phyloP scores from a whole-genome alignment of 2,113 vertebrate genomes.

The Calidris pygmaea region DNA sequence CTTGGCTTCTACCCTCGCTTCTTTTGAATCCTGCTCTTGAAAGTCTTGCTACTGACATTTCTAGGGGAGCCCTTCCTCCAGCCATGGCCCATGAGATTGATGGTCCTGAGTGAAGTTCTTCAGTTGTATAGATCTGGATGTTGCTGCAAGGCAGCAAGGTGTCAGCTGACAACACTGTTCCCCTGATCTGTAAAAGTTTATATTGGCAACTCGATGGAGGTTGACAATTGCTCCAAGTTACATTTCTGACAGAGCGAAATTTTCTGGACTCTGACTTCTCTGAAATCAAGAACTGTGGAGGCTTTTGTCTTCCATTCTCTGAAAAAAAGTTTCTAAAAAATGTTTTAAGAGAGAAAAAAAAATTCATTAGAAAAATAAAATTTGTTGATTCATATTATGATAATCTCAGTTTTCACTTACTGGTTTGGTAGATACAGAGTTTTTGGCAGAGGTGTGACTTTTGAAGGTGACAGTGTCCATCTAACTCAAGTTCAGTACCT shows the following conservation, averaged over 20 bases:
- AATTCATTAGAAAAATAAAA: background rate
- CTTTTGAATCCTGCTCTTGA: background rate
- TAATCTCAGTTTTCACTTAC: background rate
- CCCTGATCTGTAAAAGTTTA: background rate
- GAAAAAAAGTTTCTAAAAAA: background rate
- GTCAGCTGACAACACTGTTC: background rate
- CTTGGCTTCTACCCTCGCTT: background rate
- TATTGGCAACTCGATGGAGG: background rate
- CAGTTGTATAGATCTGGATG: background rate
- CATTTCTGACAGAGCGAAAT: background rate
- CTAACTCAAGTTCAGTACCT: background rate
- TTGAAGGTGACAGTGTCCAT: slow-evolving; percentile 2
- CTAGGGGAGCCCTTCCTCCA: background rate
- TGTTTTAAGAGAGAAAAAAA: background rate
- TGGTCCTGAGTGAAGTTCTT: background rate
- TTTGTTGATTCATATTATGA: rapidly evolving
- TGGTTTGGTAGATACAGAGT: background rate
- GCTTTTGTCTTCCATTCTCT: background rate
- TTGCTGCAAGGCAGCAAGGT: background rate
- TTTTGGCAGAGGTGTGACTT: background rate
- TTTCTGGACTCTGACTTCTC: background rate
- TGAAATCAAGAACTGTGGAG: background rate
- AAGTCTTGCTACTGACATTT: background rate
- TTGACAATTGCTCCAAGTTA: background rate
- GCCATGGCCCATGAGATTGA: background rate